Base-by-base conservation (phyloP, 1,140 invertebrate species). In the Trypoxylus dichotomus region DNA sequence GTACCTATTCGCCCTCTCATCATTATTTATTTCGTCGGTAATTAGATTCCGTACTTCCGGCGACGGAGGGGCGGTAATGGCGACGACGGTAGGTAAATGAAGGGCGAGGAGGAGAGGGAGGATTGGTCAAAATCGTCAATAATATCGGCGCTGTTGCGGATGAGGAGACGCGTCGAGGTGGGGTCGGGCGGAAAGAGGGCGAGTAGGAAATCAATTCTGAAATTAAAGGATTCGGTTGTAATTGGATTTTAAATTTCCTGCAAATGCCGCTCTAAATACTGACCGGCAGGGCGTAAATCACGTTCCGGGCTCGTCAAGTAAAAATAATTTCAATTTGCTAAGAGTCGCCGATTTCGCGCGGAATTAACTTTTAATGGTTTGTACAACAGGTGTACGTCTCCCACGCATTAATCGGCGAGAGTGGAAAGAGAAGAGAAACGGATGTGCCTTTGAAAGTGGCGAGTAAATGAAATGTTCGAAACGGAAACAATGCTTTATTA, bases 301-400 rank as follows among this genome's bases (percentile, higher is more conserved):
- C 47, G 47, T 54, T 54, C 47, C 32, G 47, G 19, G 19, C 47
- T 13, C 19, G 15, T 19, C 47, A 54, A 54, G 15, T 54, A n/a
- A n/a, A 54, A 54, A 54, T 54, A 54, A 54, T 54, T 54, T 54
- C 47, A 54, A 54, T 54, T 54, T 54, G 47, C 47, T 54, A 54
- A 54, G 47, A 54, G 47, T 54, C 47, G 47, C 15, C 47, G 47
- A 54, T 54, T 54, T 54, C 19, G 47, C 13, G 6, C 47, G 47
- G 47, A 54, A 54, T 54, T 54, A 54, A 54, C 47, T 54, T 54
- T 54, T 54, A 54, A 54, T 54, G 47, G 47, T 54, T 54, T 54
- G 15, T 5, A 54, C 47, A 54, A 54, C 47, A 54, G 47, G 47
- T 54, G 47, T n/a, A 19, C 19, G 6, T 54, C 15, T 54, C 47